Evolutionary conservation across 2,113 vertebrate species (phyloP).

Genomic region (Dolichallabes microphthalmus): DNA sequence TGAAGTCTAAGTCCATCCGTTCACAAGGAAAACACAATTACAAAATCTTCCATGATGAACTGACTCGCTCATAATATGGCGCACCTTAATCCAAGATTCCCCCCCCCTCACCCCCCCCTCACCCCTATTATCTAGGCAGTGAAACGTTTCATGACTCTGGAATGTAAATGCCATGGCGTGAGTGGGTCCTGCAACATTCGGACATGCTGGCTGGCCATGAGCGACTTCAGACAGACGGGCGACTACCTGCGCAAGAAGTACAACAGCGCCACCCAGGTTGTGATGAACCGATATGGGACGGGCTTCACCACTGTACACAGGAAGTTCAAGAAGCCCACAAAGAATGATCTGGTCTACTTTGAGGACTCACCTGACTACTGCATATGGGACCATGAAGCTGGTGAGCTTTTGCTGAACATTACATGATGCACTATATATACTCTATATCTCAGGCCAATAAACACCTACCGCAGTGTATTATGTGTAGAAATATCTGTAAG

Average conservation of each 20-base stretch:
- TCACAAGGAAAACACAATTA: conserved; percentile 22
- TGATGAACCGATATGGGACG: conserved; percentile 93
- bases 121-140: conserved; percentile 76
- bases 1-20: neutral
- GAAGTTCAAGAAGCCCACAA: conserved; percentile 85
- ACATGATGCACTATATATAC: neutral
- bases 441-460: neutral
- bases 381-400: conserved; percentile 86
- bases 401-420: conserved; percentile 65
- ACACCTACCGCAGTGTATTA: neutral
- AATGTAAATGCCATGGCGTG: conserved; percentile 95
- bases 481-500: neutral
- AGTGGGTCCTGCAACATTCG: conserved; percentile 92
- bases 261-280: conserved; percentile 88
- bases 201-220: conserved; percentile 94
- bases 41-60: conserved; percentile 5
- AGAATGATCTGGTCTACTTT: conserved; percentile 92
- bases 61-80: neutral
- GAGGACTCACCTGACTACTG: conserved; percentile 98
- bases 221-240: conserved; percentile 89
- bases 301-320: conserved; percentile 86
- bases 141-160: conserved; percentile 88
- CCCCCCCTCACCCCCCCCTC: neutral
- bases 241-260: conserved; percentile 90
- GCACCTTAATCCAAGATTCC: conserved; percentile 5